These are phyloP conservation scores for Laterallus jamaicensis DNA, from an alignment of 2,113 vertebrate species.

Conservation along the genomic window DNA sequence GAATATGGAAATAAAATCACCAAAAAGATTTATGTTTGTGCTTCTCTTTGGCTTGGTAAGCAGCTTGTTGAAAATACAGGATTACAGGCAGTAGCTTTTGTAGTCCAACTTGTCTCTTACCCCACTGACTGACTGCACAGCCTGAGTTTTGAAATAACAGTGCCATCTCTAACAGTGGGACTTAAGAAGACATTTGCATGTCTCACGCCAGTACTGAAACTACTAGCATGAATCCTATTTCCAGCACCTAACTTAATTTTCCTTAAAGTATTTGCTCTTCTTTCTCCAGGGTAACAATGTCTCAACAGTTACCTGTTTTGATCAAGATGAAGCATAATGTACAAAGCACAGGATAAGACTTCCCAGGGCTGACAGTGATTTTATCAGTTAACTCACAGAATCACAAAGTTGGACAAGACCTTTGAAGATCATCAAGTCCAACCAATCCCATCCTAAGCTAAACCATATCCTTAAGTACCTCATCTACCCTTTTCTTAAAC, in stretches of 20 bases:
- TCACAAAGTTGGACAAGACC: too few species aligned
- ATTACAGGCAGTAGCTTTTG: slow-evolving; percentile 1
- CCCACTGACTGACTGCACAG: neutral
- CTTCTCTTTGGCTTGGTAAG: neutral
- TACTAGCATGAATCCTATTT: neutral
- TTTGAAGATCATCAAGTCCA: too few species aligned
- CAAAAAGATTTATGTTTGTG: neutral
- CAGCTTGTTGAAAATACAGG: neutral
- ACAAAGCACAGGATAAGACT: neutral
- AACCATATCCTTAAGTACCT: too few species aligned
- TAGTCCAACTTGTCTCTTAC: neutral
- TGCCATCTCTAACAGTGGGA: neutral
- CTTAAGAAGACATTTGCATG: neutral
- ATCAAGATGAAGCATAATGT: neutral
- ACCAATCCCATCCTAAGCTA: too few species aligned
- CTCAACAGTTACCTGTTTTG: neutral
- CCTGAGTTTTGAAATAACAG: neutral
- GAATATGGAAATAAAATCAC: slow-evolving; percentile 6
- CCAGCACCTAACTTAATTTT: neutral
- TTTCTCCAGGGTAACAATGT: neutral
- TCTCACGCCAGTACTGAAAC: neutral
- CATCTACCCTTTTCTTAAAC: too few species aligned
- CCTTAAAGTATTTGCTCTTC: neutral
- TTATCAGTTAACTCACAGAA: neutral
- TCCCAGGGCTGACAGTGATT: neutral